These are phyloP conservation scores for Trichoplusia ni DNA, from an alignment of 1,140 invertebrate genomes.

Conservation along the genomic window DNA sequence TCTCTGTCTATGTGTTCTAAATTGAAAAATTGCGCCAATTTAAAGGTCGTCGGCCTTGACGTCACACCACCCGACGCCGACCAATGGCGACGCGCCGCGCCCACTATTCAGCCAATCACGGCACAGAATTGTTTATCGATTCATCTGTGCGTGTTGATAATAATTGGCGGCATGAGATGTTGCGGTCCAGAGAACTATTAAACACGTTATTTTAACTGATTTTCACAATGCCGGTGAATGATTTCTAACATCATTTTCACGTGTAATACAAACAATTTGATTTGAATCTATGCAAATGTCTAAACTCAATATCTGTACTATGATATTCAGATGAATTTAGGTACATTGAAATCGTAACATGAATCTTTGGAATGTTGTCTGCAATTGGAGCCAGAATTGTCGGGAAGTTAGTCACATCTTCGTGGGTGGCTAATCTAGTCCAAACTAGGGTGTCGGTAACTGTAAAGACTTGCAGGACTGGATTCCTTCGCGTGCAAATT, in stretches of 20 bases:
- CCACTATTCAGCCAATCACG: slow-evolving; percentile 49
- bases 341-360: slow-evolving; percentile 6
- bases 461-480: neutral
- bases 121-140: slow-evolving; percentile 49
- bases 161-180: slow-evolving; percentile 25
- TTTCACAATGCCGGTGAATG: slow-evolving; percentile 5
- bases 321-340: too few species aligned
- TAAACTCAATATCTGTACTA: too few species aligned
- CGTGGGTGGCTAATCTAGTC: slow-evolving; percentile 13
- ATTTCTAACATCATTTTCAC: slow-evolving; percentile 5
- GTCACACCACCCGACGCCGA: slow-evolving; percentile 43
- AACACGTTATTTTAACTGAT: slow-evolving; percentile 7
- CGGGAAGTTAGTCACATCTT: slow-evolving; percentile 22
- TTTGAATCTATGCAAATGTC: neutral
- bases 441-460: neutral
- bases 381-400: slow-evolving; percentile 10
- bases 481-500: slow-evolving; percentile 23
- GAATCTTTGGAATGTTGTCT: slow-evolving; percentile 16
- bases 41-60: slow-evolving; percentile 65
- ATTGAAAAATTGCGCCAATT: slow-evolving; percentile 73
- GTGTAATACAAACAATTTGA: neutral
- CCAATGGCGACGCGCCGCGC: slow-evolving; percentile 53
- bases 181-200: slow-evolving; percentile 5
- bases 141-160: slow-evolving; percentile 46
- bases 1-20: slow-evolving; percentile 50